Evolutionary conservation across 2,888 invertebrate genomes (phyloP).

Genomic region (Cryptocheilus praepositus): DNA sequence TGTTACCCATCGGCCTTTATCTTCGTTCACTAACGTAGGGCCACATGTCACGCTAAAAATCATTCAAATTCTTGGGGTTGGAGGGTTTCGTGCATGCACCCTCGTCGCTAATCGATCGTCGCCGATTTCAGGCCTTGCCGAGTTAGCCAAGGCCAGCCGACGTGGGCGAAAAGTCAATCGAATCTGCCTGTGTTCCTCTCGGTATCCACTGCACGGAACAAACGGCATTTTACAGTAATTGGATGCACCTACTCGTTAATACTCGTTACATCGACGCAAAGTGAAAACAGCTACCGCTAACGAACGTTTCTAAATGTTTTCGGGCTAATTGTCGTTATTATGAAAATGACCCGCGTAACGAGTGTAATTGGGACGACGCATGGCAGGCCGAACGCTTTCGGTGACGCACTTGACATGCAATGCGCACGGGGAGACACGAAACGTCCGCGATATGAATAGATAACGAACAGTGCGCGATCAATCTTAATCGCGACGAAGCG

Average conservation of each 20-base stretch:
- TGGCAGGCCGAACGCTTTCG: conserved; percentile 13
- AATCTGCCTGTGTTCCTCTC: too few species aligned
- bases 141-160: conserved; percentile 23
- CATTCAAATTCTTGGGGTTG: too few species aligned
- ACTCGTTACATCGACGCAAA: too few species aligned
- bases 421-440: neutral
- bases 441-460: conserved; percentile 1
- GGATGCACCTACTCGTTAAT: too few species aligned
- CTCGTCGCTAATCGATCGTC: conserved; percentile 15
- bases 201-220: too few species aligned
- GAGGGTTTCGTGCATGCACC: conserved; percentile 1
- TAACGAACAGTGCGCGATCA: conserved; percentile 24
- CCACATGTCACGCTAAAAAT: too few species aligned
- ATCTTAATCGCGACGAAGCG: conserved; percentile 28
- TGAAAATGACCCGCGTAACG: neutral
- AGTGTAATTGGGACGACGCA: conserved; percentile 9
- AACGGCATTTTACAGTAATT: too few species aligned
- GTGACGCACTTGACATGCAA: neutral
- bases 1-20: too few species aligned
- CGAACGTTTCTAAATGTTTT: neutral
- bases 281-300: neutral
- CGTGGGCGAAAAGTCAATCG: conserved; percentile 21
- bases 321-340: too few species aligned
- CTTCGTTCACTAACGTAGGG: too few species aligned
- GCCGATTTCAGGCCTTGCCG: conserved; percentile 21